Percentiles rank a stretch among this genome's conserved stretches.
Conservation (phyloP, 1,140 invertebrate genomes). For the Pseudomyrmex sp. region DNA sequence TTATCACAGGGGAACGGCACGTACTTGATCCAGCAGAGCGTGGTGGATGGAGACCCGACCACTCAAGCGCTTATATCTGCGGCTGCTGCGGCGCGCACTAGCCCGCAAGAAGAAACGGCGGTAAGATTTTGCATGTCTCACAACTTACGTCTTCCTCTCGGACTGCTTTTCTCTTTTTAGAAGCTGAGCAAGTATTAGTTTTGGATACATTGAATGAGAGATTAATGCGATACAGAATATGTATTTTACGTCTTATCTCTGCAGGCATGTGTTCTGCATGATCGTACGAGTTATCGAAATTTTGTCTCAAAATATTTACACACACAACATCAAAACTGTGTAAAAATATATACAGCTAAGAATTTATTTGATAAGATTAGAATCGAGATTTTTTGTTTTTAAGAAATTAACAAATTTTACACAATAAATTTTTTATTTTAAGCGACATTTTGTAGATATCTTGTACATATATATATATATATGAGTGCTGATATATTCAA, state of each 20-base stretch:
- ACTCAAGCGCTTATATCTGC: constrained; percentile 87
- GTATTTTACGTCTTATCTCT: constrained; percentile 40
- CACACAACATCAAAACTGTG: constrained; percentile 7
- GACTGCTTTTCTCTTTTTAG: constrained; percentile 53
- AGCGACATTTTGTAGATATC: background rate
- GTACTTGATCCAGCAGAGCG: constrained; percentile 89
- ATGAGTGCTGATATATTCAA: constrained; percentile 16
- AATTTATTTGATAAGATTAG: constrained; percentile 1
- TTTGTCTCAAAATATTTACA: background rate
- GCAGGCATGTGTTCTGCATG: constrained; percentile 67
- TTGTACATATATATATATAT: background rate
- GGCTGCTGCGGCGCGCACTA: constrained; percentile 86
- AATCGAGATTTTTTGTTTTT: background rate
- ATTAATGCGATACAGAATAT: constrained; percentile 15
- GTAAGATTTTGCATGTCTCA: constrained; percentile 77
- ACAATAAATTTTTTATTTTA: background rate
- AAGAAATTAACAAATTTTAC: background rate
- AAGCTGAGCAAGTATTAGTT: constrained; percentile 24
- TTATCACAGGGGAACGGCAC: constrained; percentile 85
- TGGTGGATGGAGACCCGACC: constrained; percentile 87
- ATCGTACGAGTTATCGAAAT: constrained; percentile 27
- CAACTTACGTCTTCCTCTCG: background rate
- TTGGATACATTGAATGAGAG: constrained; percentile 32
- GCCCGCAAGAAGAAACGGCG: constrained; percentile 90
- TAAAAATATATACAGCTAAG: constrained; percentile 1